Evolutionary conservation across 2,113 vertebrate genomes (phyloP), one percentile per base, ranked within the genome.

Genomic region (Platichthys flesus): DNA sequence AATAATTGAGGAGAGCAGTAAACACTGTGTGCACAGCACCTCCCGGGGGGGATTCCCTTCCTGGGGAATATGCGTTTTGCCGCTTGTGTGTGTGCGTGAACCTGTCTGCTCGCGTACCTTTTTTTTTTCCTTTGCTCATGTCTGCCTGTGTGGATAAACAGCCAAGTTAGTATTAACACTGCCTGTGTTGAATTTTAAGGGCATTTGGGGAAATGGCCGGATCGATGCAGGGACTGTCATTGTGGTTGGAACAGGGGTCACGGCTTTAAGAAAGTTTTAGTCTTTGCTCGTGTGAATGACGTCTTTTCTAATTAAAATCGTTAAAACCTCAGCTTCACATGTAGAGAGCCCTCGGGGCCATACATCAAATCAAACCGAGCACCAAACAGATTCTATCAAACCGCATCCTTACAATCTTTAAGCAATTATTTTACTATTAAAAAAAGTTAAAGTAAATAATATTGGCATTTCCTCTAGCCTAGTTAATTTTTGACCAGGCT

Each of bases 1-100:
- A 92, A 91, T 92, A 90, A 90, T 90, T 81, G 89, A 92, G 51
- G 75, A 62, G 83, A 65, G 82, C 73, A 82, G 91, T 89, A 92
- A 91, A 91, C 83, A 87, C 76, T 69, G 66, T 84, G 85, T 86
- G 81, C 79, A 85, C 82, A 76, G 77, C n/a, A 60, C 5, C 28
- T 83, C 84, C 84, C 83, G 14, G 9, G 67, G 77, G 89, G 73
- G 57, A 81, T 72, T 76, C 81, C 67, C 80, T 78, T 80, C 57
- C 71, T 76, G 56, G 57, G 49, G 70, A 76, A 66, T 80, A 51
- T 74, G 75, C 67, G 66, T 31, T 76, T 63, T 76, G 62, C 40
- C 55, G 12, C 12, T 7, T 56, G 54, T 67, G 62, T 67, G 62
- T 68, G 67, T 80, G 21, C 16, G 42, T 9, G 57, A 64, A 2